Base-by-base conservation (phyloP, 2,888 invertebrate species). In the Tipula lateralis region DNA sequence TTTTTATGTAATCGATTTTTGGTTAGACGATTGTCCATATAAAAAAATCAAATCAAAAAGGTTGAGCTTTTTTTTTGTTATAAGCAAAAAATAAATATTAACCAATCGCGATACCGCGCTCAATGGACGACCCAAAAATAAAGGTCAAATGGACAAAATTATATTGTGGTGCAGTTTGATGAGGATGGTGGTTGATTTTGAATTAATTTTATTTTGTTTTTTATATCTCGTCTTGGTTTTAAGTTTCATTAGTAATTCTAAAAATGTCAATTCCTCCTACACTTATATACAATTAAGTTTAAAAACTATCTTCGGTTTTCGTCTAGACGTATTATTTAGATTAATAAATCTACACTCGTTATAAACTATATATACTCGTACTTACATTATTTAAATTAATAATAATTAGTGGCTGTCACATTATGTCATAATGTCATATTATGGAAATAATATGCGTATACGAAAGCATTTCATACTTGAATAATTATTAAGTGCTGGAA, bases 401-500 rank as follows among this genome's bases (percentile, higher is more conserved):
- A 66, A 24, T 66, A 24, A 66, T 24, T 66, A 66, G 66, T 66
- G 66, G 66, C 24, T 66, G 66, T 66, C 66, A 66, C 24, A 7
- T 66, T 9, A 9, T 24, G 0, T 66, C 1, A 24, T n/a, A n/a
- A 24, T 24, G 9, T 66, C 24, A 66, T 66, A 24, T 66, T 44
- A 66, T 24, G 66, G 19, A 66, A 66, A 66, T 24, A 9, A 24
- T 66, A 24, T 7, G 66, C 66, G 24, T 12, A 9, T 66, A 24
- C 5, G 16, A 9, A 66, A 66, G 24, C 12, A 0, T 24, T 16
- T 66, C 12, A 7, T 24, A 7, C 66, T 24, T 66, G 66, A 66
- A 66, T 66, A 66, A 66, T 66, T 66, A 19, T 66, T 66, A 66
- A 66, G 66, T 66, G 66, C 66, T 66, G 66, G 66, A 66, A 66